Conservation (phyloP, 2,113 vertebrate genomes). For the Genyomyrus donnyi region DNA sequence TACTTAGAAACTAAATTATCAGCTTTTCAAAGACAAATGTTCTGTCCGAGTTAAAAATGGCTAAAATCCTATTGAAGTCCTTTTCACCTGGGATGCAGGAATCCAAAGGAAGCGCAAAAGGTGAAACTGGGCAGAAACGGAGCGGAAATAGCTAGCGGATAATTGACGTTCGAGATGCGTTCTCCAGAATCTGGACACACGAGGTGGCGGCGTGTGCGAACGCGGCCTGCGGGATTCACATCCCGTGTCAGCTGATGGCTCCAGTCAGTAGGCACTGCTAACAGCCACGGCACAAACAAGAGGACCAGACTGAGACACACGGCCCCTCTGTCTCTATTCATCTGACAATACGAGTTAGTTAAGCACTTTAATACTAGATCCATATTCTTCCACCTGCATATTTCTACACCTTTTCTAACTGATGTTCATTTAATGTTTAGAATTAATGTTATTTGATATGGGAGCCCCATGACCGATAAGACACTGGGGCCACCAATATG, state of each 20-base stretch:
- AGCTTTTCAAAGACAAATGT: not conserved
- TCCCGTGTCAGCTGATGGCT: not conserved
- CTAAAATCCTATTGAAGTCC: not conserved
- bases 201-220: not conserved
- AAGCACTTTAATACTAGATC: not conserved
- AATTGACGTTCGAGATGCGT: not conserved
- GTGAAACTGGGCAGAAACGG: not conserved
- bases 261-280: not conserved
- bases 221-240: not conserved
- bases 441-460: not conserved
- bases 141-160: not conserved
- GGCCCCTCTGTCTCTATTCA: not conserved
- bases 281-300: not conserved
- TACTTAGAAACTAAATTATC: not conserved
- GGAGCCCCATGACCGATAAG: not conserved
- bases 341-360: not conserved
- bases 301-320: not conserved
- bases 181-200: not conserved
- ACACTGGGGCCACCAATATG: not conserved
- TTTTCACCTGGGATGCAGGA: not conserved
- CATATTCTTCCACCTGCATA: not conserved
- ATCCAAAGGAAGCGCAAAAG: not conserved
- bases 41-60: not conserved
- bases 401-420: not conserved
- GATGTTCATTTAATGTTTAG: not conserved